Conservation (phyloP, 2,113 vertebrate species). For the pig (Sus scrofa) region T2T-Sscrofa CM000830.6:115323001-115323500, state of each 20-base stretch:
- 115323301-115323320: background rate
- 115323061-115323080: background rate
- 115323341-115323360: constrained; percentile 41
- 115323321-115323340: constrained; percentile 65
- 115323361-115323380: constrained; percentile 64
- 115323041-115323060: background rate
- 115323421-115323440: constrained; percentile 11
- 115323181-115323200: constrained; percentile 1
- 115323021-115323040: background rate
- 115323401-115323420: background rate
- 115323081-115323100: background rate
- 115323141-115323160: background rate
- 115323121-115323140: constrained; percentile 30
- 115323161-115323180: constrained; percentile 39
- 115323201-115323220: constrained; percentile 39
- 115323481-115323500: background rate
- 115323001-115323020: background rate
- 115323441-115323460: background rate
- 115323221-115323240: constrained; percentile 60
- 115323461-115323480: background rate
- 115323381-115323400: background rate
- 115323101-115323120: constrained; percentile 59
- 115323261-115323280: constrained; percentile 54
- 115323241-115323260: constrained; percentile 60
- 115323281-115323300: background rate